These are phyloP conservation scores for Bubo bubo DNA, from an alignment of 2,113 vertebrate species.

Conservation along the genomic window DNA sequence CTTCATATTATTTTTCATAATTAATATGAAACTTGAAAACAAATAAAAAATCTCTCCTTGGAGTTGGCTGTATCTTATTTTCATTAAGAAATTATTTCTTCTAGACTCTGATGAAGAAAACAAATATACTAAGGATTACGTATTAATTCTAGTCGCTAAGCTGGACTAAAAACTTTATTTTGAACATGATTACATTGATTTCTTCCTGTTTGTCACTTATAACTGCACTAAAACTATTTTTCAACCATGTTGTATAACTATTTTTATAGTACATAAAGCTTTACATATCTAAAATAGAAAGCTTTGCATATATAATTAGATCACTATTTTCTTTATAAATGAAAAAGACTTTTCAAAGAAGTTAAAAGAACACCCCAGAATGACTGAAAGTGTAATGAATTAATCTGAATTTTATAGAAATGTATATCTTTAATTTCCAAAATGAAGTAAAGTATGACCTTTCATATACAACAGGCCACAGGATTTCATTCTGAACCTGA, in stretches of 20 bases:
- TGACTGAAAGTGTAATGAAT: background rate
- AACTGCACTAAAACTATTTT: background rate
- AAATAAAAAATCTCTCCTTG: background rate
- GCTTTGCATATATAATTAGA: background rate
- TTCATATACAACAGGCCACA: background rate
- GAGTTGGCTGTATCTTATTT: background rate
- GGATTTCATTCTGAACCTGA: accelerated
- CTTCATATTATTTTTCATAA: background rate
- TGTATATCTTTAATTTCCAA: background rate
- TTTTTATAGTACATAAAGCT: background rate
- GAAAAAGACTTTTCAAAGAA: background rate
- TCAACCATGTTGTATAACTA: background rate
- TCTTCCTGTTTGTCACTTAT: background rate
- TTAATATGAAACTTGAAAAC: background rate
- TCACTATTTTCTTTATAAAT: background rate
- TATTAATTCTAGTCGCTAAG: background rate
- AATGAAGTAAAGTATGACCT: background rate
- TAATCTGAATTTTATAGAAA: background rate
- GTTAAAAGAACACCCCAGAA: background rate
- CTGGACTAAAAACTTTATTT: background rate
- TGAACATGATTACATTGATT: background rate
- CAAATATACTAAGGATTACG: background rate
- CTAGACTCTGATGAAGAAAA: background rate
- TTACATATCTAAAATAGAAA: background rate
- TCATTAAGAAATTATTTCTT: background rate